Conservation (phyloP, 2,113 vertebrate species). For the Zosterops pallidus region DNA sequence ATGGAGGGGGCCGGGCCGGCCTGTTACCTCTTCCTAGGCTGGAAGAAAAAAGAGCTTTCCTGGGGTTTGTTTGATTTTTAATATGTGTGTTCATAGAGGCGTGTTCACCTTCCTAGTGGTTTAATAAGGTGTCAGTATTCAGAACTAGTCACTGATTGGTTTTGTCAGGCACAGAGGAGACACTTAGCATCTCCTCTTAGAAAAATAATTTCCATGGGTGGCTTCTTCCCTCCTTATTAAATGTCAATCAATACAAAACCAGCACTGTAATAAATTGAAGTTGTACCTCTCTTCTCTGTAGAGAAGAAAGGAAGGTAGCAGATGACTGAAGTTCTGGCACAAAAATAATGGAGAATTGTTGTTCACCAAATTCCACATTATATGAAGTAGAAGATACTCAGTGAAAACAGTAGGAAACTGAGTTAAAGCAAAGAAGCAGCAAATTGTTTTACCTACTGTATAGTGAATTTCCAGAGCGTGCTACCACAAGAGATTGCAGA, state of each 20-base stretch:
- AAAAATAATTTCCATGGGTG: not conserved
- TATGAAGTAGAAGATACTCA: not conserved
- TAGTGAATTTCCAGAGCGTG: not conserved
- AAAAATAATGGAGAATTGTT: not conserved
- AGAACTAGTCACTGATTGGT: not conserved
- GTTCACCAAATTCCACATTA: not conserved
- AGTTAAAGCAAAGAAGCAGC: not conserved
- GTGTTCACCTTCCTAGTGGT: not conserved
- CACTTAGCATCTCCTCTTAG: not conserved
- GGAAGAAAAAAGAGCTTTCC: not conserved
- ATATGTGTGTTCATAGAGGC: not conserved
- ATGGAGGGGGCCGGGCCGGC: too few species aligned
- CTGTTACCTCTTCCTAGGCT: not conserved
- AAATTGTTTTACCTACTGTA: not conserved
- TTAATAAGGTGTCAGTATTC: not conserved
- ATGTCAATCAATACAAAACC: not conserved
- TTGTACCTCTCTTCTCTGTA: not conserved
- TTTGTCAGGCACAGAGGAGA: not conserved
- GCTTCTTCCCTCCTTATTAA: not conserved
- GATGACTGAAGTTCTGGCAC: not conserved
- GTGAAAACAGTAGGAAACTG: not conserved
- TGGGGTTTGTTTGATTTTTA: not conserved
- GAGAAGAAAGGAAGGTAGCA: not conserved
- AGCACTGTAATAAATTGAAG: not conserved
- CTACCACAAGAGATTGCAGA: not conserved